Percentiles rank a stretch among this genome's conserved stretches.
Evolutionary conservation across 2,797 vertebrate genomes (phyloP).

Genomic region (Sebastes ruberrimus): DNA sequence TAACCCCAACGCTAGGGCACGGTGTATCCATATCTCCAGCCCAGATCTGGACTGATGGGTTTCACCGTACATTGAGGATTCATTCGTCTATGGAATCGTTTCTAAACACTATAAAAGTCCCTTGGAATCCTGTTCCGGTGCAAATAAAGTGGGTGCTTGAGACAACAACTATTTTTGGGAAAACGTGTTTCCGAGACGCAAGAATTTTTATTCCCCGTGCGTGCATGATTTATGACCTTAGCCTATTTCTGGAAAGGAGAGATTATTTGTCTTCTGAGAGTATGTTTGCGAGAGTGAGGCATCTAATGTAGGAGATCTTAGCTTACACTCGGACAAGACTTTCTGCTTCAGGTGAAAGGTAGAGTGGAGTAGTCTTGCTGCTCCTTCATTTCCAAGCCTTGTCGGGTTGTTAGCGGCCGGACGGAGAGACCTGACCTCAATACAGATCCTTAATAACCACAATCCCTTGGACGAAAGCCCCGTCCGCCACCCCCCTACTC

Average conservation of each 20-base stretch:
- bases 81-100: constrained; percentile 32
- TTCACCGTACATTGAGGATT: constrained; percentile 21
- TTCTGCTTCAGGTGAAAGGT: constrained; percentile 52
- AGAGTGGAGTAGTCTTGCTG: constrained; percentile 12
- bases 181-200: constrained; percentile 46
- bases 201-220: constrained; percentile 55
- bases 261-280: constrained; percentile 75
- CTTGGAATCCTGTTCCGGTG: constrained; percentile 46
- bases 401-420: constrained; percentile 42
- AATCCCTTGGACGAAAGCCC: constrained; percentile 69
- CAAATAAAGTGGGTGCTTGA: constrained; percentile 60
- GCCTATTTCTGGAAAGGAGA: constrained; percentile 73
- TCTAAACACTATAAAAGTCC: constrained; percentile 64
- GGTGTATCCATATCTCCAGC: constrained; percentile 7
- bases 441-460: constrained; percentile 77
- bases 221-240: constrained; percentile 77
- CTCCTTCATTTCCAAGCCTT: constrained; percentile 47
- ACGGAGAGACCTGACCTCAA: constrained; percentile 79
- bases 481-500: constrained; percentile 23
- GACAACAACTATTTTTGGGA: constrained; percentile 66
- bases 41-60: constrained; percentile 38
- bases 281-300: constrained; percentile 40
- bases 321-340: constrained; percentile 24
- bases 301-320: constrained; percentile 38
- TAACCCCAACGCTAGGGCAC: constrained; percentile 15